Evolutionary conservation across 1,140 invertebrate genomes (phyloP).

Genomic region (Branchinecta lynchi): DNA sequence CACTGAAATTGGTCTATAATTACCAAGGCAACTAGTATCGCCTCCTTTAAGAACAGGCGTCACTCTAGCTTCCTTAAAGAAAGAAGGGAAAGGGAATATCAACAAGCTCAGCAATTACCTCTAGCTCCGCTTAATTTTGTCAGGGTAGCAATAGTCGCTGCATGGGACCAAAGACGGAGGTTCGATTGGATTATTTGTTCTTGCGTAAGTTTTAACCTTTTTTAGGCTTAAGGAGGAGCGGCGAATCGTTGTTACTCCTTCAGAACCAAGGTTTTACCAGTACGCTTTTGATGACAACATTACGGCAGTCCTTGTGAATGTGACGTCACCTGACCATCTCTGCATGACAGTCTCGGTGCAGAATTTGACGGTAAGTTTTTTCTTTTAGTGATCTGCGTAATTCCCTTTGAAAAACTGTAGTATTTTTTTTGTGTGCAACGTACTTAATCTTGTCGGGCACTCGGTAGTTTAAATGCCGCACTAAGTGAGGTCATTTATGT

Average conservation of each 20-base stretch:
- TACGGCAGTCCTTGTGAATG: conserved; percentile 46
- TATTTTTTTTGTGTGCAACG: neutral
- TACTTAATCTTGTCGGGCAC: neutral
- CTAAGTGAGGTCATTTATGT: too few species aligned
- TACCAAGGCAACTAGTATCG: too few species aligned
- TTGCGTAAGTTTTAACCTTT: neutral
- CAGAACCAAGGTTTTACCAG: conserved; percentile 38
- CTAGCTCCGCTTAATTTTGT: too few species aligned
- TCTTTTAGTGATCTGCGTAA: conserved; percentile 12
- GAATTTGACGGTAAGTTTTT: conserved; percentile 45
- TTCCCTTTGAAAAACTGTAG: conserved; percentile 7
- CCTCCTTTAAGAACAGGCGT: too few species aligned
- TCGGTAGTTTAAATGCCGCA: too few species aligned
- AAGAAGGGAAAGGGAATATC: too few species aligned
- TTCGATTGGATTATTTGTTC: too few species aligned
- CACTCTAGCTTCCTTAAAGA: too few species aligned
- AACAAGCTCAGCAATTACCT: too few species aligned
- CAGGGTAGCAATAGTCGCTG: too few species aligned
- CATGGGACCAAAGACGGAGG: too few species aligned
- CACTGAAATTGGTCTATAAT: too few species aligned
- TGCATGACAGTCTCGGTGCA: conserved; percentile 59
- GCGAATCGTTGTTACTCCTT: conserved; percentile 33
- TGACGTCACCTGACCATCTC: conserved; percentile 43
- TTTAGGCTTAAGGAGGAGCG: conserved; percentile 27
- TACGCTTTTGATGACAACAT: conserved; percentile 35